Evolutionary conservation across 64 coral and sea anemone species (phyloP).

Genomic region (Stylophora pistillata): DNA sequence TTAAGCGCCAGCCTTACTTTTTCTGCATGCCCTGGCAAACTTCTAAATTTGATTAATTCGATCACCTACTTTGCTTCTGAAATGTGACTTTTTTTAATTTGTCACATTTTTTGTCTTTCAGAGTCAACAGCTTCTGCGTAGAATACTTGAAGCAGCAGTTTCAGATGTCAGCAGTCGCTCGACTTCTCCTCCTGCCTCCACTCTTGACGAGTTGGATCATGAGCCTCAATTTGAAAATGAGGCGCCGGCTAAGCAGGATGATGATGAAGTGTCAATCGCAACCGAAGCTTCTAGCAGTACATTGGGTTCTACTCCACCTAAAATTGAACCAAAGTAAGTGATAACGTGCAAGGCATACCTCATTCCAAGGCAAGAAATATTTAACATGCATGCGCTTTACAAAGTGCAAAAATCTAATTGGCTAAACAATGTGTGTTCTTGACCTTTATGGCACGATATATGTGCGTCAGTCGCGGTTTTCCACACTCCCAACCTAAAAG

Average conservation of each 20-base stretch:
- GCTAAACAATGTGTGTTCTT: no score
- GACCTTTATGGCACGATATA: no score
- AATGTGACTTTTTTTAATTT: background rate
- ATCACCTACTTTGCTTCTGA: no score
- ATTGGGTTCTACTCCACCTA: slow-evolving; percentile 51
- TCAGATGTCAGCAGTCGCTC: slow-evolving; percentile 16
- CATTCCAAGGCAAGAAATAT: no score
- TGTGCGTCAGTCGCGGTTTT: no score
- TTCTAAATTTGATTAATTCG: no score
- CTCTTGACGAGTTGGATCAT: slow-evolving; percentile 17
- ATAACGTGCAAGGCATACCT: no score
- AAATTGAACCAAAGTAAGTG: slow-evolving; percentile 31
- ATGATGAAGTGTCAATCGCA: slow-evolving; percentile 14
- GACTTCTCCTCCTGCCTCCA: background rate
- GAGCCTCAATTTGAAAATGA: slow-evolving; percentile 28
- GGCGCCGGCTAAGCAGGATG: background rate
- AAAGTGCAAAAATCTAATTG: no score
- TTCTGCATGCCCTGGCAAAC: no score
- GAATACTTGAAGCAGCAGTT: slow-evolving; percentile 14
- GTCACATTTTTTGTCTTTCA: background rate
- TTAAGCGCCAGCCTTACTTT: no score
- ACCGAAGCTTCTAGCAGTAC: slow-evolving; percentile 35
- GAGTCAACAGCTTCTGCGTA: slow-evolving; percentile 13
- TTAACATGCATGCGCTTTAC: no score
- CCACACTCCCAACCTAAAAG: no score